A percentile compares a stretch with the other conserved stretches of the same genome.
Conservation (phyloP, 2,888 invertebrate species). For the Phalera bucephala region DNA sequence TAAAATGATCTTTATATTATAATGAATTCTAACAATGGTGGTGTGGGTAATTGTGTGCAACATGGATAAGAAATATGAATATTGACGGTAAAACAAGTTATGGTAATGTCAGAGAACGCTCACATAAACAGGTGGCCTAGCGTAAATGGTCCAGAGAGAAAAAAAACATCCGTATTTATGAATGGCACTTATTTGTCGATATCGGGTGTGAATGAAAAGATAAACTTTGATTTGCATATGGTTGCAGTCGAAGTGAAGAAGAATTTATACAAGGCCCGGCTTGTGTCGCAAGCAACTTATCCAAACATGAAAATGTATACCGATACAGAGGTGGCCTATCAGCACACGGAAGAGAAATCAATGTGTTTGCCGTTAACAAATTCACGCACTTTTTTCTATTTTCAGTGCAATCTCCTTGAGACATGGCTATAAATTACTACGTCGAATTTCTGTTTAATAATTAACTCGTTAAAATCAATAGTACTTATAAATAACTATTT, state of each 20-base stretch:
- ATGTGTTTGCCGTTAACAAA: constrained; percentile 26
- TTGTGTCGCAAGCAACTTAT: constrained; percentile 23
- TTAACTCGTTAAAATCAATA: no score
- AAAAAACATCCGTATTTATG: constrained; percentile 39
- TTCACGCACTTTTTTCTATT: constrained; percentile 22
- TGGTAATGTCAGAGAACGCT: constrained; percentile 30
- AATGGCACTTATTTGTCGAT: constrained; percentile 36
- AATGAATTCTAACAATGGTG: no score
- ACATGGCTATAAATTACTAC: no score
- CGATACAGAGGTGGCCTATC: constrained; percentile 24
- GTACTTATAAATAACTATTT: no score
- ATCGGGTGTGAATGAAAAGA: constrained; percentile 37
- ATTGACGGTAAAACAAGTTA: constrained; percentile 28
- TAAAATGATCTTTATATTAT: no score
- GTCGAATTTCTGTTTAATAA: no score
- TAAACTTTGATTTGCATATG: constrained; percentile 32
- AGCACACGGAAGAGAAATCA: constrained; percentile 31
- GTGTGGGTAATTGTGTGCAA: constrained; percentile 25
- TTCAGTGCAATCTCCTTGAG: no score
- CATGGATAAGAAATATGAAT: constrained; percentile 25
- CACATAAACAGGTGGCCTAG: constrained; percentile 33
- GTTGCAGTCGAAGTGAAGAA: constrained; percentile 22
- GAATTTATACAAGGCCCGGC: constrained; percentile 21
- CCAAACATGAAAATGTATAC: constrained; percentile 24
- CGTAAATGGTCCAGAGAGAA: constrained; percentile 21